A percentile compares a stretch with the other conserved stretches of the same genome.
phyloP scores from a whole-genome alignment of 2,113 vertebrate species.

The Rhabdornis inornatus region DNA sequence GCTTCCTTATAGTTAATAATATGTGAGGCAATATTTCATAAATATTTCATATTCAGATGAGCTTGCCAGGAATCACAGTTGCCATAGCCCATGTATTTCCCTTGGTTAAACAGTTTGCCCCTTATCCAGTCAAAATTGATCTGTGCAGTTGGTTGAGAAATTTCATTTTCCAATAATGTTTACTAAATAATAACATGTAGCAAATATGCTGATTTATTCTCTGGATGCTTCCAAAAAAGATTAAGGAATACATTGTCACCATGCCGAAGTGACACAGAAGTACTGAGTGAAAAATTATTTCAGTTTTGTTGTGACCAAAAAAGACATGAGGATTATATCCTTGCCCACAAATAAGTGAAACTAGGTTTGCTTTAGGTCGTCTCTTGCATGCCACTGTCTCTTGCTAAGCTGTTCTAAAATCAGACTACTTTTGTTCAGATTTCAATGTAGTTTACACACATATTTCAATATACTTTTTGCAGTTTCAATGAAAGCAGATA shows the following conservation, averaged over 20 bases:
- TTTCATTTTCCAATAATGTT: neutral
- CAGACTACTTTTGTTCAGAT: neutral
- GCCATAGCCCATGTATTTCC: neutral
- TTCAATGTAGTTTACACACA: neutral
- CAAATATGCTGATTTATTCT: neutral
- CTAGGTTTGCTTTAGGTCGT: neutral
- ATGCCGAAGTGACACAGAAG: neutral
- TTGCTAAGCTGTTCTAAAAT: neutral
- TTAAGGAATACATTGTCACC: neutral
- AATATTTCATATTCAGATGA: neutral
- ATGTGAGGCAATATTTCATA: neutral
- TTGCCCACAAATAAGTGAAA: neutral
- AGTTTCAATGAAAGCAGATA: neutral
- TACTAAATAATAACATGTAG: neutral
- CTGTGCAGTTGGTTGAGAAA: neutral
- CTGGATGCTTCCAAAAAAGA: neutral
- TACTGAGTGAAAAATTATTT: neutral
- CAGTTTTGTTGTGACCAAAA: neutral
- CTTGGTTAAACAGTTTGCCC: neutral
- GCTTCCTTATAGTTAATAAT: constrained; percentile 13
- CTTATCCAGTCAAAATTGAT: neutral
- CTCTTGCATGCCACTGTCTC: neutral
- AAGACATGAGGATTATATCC: neutral
- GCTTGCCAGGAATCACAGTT: neutral
- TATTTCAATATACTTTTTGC: neutral